Evolutionary conservation across 2,797 vertebrate genomes (phyloP).

Genomic region (Odontamblyopus rebecca): DNA sequence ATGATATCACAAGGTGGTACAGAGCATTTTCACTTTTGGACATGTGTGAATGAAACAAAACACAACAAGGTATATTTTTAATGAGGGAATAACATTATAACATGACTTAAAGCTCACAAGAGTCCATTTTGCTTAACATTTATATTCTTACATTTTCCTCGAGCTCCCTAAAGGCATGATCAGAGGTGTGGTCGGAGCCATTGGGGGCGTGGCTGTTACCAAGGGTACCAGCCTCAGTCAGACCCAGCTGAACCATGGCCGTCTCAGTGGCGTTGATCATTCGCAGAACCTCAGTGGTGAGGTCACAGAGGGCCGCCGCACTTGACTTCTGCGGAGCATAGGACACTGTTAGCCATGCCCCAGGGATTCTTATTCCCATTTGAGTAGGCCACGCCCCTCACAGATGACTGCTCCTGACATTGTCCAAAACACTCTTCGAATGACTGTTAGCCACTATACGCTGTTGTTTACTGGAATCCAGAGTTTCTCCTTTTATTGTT

Average conservation of each 20-base stretch:
- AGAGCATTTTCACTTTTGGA: no score
- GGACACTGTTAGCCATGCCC: conserved; percentile 10
- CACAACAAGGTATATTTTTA: no score
- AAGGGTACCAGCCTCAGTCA: conserved; percentile 55
- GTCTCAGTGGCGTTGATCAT: conserved; percentile 85
- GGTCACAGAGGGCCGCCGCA: conserved; percentile 85
- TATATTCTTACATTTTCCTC: conserved; percentile 85
- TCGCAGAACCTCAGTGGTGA: conserved; percentile 85
- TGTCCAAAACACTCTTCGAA: no score
- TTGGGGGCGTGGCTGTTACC: conserved; percentile 55
- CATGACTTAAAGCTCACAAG: no score
- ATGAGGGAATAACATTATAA: no score
- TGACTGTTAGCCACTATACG: no score
- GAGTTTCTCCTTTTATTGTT: no score
- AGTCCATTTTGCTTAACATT: no score
- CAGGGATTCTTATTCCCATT: neutral
- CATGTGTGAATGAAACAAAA: no score
- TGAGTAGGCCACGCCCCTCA: neutral
- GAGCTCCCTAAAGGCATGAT: conserved; percentile 81
- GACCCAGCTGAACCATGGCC: conserved; percentile 77
- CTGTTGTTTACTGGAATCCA: no score
- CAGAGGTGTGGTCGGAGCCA: conserved; percentile 70
- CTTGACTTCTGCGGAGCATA: conserved; percentile 81
- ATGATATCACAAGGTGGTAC: no score
- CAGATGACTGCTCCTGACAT: no score